A percentile compares a stretch with the other conserved stretches of the same genome.
Evolutionary conservation across 2,888 invertebrate genomes (phyloP).

Genomic region (Gisinianus flammeolus): DNA sequence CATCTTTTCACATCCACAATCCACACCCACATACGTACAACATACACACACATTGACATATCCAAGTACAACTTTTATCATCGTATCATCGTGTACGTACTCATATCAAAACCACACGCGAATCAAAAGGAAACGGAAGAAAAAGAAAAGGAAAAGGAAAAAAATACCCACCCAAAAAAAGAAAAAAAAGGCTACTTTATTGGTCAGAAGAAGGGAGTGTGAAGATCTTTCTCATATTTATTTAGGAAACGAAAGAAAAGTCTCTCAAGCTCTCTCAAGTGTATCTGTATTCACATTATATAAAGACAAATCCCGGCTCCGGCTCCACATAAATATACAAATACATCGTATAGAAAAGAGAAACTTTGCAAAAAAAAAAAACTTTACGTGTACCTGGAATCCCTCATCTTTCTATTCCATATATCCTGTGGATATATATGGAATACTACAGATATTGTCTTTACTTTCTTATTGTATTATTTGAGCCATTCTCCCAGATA

Average conservation of each 20-base stretch:
- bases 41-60: too few species aligned
- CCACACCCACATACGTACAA: not conserved
- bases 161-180: not conserved
- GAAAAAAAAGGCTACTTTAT: not conserved
- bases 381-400: not conserved
- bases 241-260: not conserved
- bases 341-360: too few species aligned
- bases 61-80: too few species aligned
- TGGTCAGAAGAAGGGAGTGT: slow-evolving; percentile 3
- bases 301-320: too few species aligned
- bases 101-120: not conserved
- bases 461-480: not conserved
- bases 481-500: not conserved
- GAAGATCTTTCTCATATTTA: slow-evolving; percentile 2
- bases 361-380: not conserved
- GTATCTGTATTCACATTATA: too few species aligned
- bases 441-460: not conserved
- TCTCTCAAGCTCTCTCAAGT: not conserved
- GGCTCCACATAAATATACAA: too few species aligned
- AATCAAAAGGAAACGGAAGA: not conserved
- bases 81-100: not conserved
- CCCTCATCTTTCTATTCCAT: not conserved
- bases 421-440: not conserved
- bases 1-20: not conserved
- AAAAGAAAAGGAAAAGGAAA: not conserved